A percentile compares a stretch with the other conserved stretches of the same genome.
Conservation (phyloP, 2,113 vertebrate species). For the Spheniscus mendiculus region DNA sequence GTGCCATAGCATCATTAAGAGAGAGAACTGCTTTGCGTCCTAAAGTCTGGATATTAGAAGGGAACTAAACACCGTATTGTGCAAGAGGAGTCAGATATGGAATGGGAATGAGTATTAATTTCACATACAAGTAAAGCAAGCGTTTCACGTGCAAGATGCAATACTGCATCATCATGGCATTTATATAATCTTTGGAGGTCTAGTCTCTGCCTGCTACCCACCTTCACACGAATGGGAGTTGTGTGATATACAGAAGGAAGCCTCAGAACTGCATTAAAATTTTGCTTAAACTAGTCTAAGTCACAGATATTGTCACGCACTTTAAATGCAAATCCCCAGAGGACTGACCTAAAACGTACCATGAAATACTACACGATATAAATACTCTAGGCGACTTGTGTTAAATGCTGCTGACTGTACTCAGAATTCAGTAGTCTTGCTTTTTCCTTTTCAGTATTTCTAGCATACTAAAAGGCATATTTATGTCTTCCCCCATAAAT, state of each 20-base stretch:
- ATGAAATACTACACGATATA: background rate
- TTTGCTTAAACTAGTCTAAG: background rate
- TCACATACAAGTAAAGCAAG: background rate
- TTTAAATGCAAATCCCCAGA: slow-evolving; percentile 38
- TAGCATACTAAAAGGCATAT: slow-evolving; percentile 13
- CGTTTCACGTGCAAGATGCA: background rate
- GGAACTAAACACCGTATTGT: background rate
- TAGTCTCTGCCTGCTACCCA: slow-evolving; percentile 12
- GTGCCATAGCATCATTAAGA: background rate
- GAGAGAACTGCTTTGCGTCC: background rate
- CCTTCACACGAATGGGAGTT: background rate
- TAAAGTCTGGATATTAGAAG: background rate
- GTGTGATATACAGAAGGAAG: background rate
- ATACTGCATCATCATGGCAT: background rate
- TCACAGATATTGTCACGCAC: background rate
- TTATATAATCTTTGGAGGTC: slow-evolving; percentile 3
- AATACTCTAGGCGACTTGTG: background rate
- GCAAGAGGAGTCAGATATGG: background rate
- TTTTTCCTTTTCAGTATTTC: slow-evolving; percentile 20
- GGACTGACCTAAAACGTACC: background rate
- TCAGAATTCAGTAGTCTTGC: slow-evolving; percentile 21
- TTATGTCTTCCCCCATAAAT: slow-evolving; percentile 13
- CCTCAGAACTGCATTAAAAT: background rate
- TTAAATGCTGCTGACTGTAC: background rate
- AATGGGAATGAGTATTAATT: background rate